Base-by-base conservation (phyloP, 2,888 invertebrate species). In the Rhyacophila evoluta region DNA sequence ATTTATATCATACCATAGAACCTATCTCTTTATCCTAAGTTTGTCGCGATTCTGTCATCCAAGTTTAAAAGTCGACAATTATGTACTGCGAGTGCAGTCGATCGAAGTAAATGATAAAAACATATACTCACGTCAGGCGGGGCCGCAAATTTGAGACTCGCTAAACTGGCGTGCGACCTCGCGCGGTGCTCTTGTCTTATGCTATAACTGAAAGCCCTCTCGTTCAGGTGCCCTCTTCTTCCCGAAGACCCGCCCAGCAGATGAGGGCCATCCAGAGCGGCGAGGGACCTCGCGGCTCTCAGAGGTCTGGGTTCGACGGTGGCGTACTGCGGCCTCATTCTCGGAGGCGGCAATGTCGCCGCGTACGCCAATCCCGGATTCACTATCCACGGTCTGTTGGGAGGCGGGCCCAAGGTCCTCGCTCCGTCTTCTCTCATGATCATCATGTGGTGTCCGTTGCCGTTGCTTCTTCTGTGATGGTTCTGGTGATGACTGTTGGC, bases 151-250 rank as follows among this genome's bases (percentile, higher is more conserved):
- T 97, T 96, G 81, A 97, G 89, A 86, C 97, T 97, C 81, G 97
- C 96, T 86, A 97, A 89, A 80, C 96, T 96, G 79, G 97, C 97
- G 87, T 97, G 97, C 84, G 97, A 97, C 81, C 97, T 91, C 86
- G 97, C 97, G 83, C 97, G 92, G 86, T 97, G 97, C 86, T 97
- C 97, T 86, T 97, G 97, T 78, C 97, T 90, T 85, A 97, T 97
- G 83, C 97, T 97, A 88, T 97, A 97, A 77, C 96, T 96, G 86
- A 97, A 97, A 27, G 97, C 97, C 74, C 97, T 91, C 86, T 97
- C 97, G 87, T 97, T 97, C 83, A 97, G 88, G 85, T 97, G 97
- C 0, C 97, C 97, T 85, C 97, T 97, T 85, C 96, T 94, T 84
- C 95, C 91, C 85, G 97, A 97, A 82, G 97, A 97, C 73, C 96